Percentiles rank a stretch among this genome's conserved stretches.
These are phyloP conservation scores for Rhipidura dahli DNA, from an alignment of 2,113 vertebrate genomes.

Conservation along the genomic window DNA sequence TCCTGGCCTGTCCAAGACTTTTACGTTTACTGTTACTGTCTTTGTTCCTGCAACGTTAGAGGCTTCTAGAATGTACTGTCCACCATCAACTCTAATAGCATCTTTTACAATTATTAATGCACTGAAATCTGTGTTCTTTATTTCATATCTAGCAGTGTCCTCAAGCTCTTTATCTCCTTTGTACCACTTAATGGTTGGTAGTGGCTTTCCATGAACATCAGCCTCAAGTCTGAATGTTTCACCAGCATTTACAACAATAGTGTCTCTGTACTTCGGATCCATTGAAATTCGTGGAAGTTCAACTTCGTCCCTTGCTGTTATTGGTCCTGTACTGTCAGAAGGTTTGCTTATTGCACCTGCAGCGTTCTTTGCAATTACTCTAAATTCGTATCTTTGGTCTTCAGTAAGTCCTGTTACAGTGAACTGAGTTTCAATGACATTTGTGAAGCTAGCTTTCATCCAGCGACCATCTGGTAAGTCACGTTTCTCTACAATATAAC, in stretches of 20 bases:
- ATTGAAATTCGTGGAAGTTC: conserved; percentile 93
- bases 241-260: conserved; percentile 88
- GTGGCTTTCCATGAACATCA: conserved; percentile 90
- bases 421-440: conserved; percentile 96
- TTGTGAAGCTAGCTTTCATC: conserved; percentile 96
- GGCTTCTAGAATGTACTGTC: conserved; percentile 87
- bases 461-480: conserved; percentile 96
- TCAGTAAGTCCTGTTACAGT: conserved; percentile 92
- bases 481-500: conserved; percentile 94
- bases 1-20: conserved; percentile 90
- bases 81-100: conserved; percentile 87
- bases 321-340: conserved; percentile 95
- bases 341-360: conserved; percentile 92
- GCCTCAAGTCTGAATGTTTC: conserved; percentile 93
- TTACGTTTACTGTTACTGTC: conserved; percentile 86
- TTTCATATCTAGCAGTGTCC: conserved; percentile 86
- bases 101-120: conserved; percentile 92
- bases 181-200: conserved; percentile 91
- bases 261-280: conserved; percentile 92
- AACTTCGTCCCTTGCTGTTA: conserved; percentile 90
- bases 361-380: conserved; percentile 96
- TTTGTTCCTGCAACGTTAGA: conserved; percentile 91
- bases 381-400: conserved; percentile 95
- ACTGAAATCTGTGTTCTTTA: conserved; percentile 90
- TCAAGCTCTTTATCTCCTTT: conserved; percentile 90